Base-by-base conservation (phyloP, 2,113 vertebrate genomes). In the Glaucidium brasilianum region DNA sequence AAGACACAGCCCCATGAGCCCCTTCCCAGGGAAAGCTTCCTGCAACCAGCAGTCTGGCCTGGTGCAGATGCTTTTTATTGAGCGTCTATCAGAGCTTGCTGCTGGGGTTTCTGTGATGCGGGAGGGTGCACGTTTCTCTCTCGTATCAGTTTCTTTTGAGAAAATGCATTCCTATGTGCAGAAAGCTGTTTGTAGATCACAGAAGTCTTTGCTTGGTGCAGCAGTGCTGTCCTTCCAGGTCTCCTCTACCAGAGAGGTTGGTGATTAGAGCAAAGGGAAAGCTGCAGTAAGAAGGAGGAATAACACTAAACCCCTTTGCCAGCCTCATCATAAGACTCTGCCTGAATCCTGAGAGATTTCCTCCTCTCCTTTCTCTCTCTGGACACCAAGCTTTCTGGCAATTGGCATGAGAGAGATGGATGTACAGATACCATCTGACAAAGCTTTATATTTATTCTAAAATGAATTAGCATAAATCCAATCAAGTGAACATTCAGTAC, bases 401-500 rank as follows among this genome's bases (percentile, higher is more conserved):
- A 53, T 9, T 50, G 37, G 9, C 5, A 8, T 20, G 67, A 71
- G 83, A 68, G n/a, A 27, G 18, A 16, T 22, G 11, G 29, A 86
- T n/a, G 13, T 20, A 76, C 59, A 88, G 79, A 55, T 25, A 66
- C 11, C 29, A 43, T 58, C 45, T 71, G 59, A 56, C 1, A 3
- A 82, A 83, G 17, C 41, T 77, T 86, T 68, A 6, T 9, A 4
- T 56, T 82, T 91, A 35, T 83, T 85, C 45, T 79, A 9, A 71
- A 88, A 73, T 49, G 2, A 83, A 29, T 23, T 50, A 81, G 23
- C 32, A 32, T 32, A 73, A 90, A 85, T 88, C 23, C 30, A 49
- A 12, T 18, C 43, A 60, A 43, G 21, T 22, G 23, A 6, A 52
- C 0, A 0, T 15, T 83, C 67, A 80, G 22, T 16, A 26, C 5